Base-by-base conservation (phyloP, 2,888 invertebrate species). In the Uloborus plumipes region DNA sequence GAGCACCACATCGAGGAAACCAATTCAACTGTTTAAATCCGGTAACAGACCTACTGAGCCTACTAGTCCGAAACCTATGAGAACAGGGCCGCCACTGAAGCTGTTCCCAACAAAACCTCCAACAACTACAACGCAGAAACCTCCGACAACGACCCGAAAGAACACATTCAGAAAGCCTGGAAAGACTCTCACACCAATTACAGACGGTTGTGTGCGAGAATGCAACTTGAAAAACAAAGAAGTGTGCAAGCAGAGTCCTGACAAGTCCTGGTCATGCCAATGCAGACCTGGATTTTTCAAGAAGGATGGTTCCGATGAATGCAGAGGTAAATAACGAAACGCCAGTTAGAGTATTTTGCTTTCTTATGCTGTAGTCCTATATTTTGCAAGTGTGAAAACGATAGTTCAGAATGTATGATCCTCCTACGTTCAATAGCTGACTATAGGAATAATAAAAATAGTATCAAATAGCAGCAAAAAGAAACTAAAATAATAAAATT, bases 221-320 rank as follows among this genome's bases (percentile, higher is more conserved):
- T 87, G 87, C 70, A 86, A 85, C 47, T 77, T 85, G 16, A 86
- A 85, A 15, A 86, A 86, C 50, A 86, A 87, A 49, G 87, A 87
- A 71, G 85, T 87, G 6, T 87, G 87, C 79, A 85, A 85, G 62
- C 78, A 82, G 64, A 84, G 85, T 58, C 67, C 80, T 16, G 84
- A 84, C n/a, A 86, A 85, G 0, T 85, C 78, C 3, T 86, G 86
- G 83, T 83, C 84, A 51, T 87, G 87, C 66, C 85, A 85, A 55
- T 87, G 87, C 66, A 85, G 86, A 51, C 86, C 87, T 6, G 87
- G 87, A n/a, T 87, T 86, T 79, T 84, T 86, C 47, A 84, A 85
- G 53, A 86, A 84, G 59, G 79, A 84, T 20, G 79, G 77, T 15
- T 72, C 82, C 58, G 84, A 85, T 51, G 74, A 85, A 22, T 87